Evolutionary conservation across 2,113 vertebrate species (phyloP), one percentile per base, ranked within the genome.

Genomic region (Lanius collurio): DNA sequence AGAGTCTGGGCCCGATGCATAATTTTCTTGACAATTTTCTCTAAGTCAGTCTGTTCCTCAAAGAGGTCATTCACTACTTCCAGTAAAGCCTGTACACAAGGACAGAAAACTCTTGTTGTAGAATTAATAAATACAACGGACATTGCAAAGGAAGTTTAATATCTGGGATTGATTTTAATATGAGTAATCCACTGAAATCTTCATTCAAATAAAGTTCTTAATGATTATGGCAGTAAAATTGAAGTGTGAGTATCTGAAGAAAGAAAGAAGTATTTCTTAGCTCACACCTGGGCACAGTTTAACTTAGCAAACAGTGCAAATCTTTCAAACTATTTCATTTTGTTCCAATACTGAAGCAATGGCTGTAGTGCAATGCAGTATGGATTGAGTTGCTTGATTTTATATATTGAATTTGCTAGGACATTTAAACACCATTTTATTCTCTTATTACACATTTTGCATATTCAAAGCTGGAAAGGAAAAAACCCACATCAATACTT

Each of bases 41-140:
- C 99, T 97, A 99, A 97, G 97, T 99, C 99, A 55, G 99, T 99
- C 97, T 99, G 99, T 95, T 99, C 99, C 88, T 99, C 99, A 97
- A 99, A 99, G 96, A 99, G 98, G 87, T 99, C 99, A 95, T 99
- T 99, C 94, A 99, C 99, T 49, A 99, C 99, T 97, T 99, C 99
- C 83, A 99, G 94, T 95, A 99, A 98, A 76, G 99, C 99, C 99
- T 99, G 93, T 53, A 85, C 68, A 92, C 33, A 71, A 87, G 60
- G 82, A 97, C 44, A 95, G 13, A 90, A 87, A 83, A 73, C 15
- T 52, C 60, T 65, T 75, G 27, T 80, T 85, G 62, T 47, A 93
- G 37, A 86, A 86, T 80, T 79, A 90, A 69, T 76, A 86, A 85
- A 83, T 70, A 62, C 42, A 69, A 23, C 14, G 24, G 56, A 15